Conservation (phyloP, 2,113 vertebrate genomes). For the Opisthocomus hoazin region DNA sequence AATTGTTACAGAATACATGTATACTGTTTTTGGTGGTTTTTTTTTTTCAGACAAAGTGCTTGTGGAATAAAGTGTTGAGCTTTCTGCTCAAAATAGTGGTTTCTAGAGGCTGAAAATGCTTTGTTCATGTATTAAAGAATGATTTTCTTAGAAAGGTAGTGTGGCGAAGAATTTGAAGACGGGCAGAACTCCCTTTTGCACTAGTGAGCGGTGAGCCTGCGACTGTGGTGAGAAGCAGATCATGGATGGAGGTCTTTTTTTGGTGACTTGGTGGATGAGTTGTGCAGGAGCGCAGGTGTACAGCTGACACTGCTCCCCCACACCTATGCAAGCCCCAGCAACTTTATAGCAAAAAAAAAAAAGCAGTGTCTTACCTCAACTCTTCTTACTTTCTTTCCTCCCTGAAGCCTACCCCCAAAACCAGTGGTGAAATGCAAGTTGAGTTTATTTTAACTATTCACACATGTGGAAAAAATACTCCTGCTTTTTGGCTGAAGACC, state of each 20-base stretch:
- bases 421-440: neutral
- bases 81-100: neutral
- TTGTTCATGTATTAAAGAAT: neutral
- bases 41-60: neutral
- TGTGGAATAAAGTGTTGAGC: neutral
- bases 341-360: neutral
- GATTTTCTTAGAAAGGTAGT: neutral
- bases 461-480: neutral
- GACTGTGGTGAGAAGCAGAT: neutral
- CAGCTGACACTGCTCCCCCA: neutral
- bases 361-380: neutral
- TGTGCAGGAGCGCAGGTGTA: neutral
- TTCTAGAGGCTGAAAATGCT: neutral
- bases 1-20: neutral
- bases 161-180: neutral
- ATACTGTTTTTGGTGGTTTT: neutral
- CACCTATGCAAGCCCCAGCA: neutral
- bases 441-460: neutral
- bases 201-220: accelerated
- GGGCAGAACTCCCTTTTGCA: neutral
- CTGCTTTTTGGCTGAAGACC: neutral
- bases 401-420: neutral
- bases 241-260: neutral
- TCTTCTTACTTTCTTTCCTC: neutral
- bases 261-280: neutral